These are phyloP conservation scores for Melanotaenia maccullochi DNA, from an alignment of 2,797 vertebrate genomes.

Conservation along the genomic window DNA sequence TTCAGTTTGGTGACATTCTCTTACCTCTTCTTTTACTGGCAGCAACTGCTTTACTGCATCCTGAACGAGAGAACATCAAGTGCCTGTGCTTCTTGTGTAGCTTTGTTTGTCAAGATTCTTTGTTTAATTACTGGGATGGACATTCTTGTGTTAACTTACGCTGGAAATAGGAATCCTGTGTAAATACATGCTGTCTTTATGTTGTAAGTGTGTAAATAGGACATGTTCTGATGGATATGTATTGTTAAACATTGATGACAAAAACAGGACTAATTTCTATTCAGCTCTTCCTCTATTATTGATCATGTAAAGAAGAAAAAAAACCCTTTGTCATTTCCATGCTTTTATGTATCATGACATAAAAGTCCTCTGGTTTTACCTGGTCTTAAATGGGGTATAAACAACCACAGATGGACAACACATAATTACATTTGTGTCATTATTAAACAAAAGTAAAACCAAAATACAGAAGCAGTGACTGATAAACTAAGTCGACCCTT, in stretches of 20 bases:
- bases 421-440: too few species aligned
- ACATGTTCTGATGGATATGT: slow-evolving; percentile 16
- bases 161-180: slow-evolving; percentile 6
- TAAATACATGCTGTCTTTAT: slow-evolving; percentile 30
- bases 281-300: slow-evolving; percentile 11
- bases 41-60: slow-evolving; percentile 61
- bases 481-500: too few species aligned
- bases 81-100: slow-evolving; percentile 68
- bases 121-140: slow-evolving; percentile 17
- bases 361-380: too few species aligned
- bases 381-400: too few species aligned
- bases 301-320: too few species aligned
- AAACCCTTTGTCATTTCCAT: too few species aligned
- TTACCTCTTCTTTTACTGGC: slow-evolving; percentile 31
- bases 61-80: slow-evolving; percentile 65
- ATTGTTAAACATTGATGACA: slow-evolving; percentile 11
- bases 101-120: slow-evolving; percentile 36
- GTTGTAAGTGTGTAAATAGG: slow-evolving; percentile 49
- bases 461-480: too few species aligned
- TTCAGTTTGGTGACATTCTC: slow-evolving; percentile 35
- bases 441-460: too few species aligned
- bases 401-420: too few species aligned
- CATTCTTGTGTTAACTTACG: slow-evolving; percentile 15
- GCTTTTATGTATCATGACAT: too few species aligned
- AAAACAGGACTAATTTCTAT: slow-evolving; percentile 11